Evolutionary conservation across 1,140 invertebrate genomes (phyloP), one percentile per base, ranked within the genome.

Genomic region (Neodiprion lecontei): DNA sequence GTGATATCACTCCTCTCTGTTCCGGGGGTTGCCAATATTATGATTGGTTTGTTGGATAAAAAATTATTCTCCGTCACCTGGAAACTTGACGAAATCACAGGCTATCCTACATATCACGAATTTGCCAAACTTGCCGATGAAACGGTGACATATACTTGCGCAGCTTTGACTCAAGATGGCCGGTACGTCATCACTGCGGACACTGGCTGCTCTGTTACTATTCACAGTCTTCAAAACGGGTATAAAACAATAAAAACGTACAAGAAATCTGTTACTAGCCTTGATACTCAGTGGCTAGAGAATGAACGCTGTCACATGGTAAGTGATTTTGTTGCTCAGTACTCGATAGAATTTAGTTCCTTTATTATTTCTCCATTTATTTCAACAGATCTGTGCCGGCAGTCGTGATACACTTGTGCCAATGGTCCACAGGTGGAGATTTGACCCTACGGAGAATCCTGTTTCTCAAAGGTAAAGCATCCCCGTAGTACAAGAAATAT

Each of bases 91-190:
- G 53, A 4, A 17, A 9, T 14, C 53, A 17, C 11, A 61, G 9
- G 53, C 53, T 4, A 5, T 5, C 11, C 11, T 11, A 78, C 72
- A 28, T 80, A 83, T 47, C 77, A 80, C 67, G 47, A 23, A 48
- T 77, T 78, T 69, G 79, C 78, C 12, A 74, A 67, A 10, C 77
- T 84, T 11, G 77, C 81, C 68, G 76, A 83, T 61, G 28, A 77
- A 48, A 70, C 76, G 50, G 69, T 48, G 12, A 69, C 75, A 78
- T 86, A 82, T 28, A 78, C 79, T 47, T 81, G 82, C 67, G 87
- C 87, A 10, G 76, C 84, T 10, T 75, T 88, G n/a, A 88, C 87
- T 10, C 82, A 87, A 48, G 87, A 88, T 74, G 80, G 82, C 12
- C 74, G 83, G 47, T 87, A 84, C 71, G 74, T 89, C 47, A 82